phyloP scores from a whole-genome alignment of 2,113 vertebrate genomes.

The Lynx canadensis region DNA sequence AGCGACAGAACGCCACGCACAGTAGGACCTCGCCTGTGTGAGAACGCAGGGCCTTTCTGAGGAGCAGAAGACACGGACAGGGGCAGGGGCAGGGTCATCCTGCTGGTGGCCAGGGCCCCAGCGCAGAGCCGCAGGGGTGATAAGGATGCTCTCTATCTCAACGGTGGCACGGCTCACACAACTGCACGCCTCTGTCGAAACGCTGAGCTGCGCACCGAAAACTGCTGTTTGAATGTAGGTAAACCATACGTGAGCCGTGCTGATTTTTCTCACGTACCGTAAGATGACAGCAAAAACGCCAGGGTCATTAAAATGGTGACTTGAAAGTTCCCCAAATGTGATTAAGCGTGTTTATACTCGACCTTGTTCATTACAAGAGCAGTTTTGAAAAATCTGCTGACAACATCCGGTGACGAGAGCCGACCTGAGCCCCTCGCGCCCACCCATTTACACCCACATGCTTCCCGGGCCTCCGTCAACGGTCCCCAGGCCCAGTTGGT shows the following conservation, averaged over 20 bases:
- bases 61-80: fast-evolving
- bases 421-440: fast-evolving
- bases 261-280: neutral
- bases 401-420: fast-evolving
- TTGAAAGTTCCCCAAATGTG: neutral
- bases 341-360: neutral
- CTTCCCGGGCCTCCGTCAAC: no score
- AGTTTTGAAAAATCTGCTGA: neutral
- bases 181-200: fast-evolving
- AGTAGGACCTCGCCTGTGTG: fast-evolving
- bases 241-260: fast-evolving
- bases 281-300: neutral
- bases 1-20: fast-evolving
- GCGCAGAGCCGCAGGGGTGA: neutral
- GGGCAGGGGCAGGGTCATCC: no score
- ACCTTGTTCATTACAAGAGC: neutral
- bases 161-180: fast-evolving
- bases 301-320: fast-evolving
- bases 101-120: fast-evolving
- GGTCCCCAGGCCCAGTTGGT: neutral
- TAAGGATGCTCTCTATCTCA: no score
- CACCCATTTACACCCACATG: fast-evolving
- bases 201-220: neutral
- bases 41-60: fast-evolving
- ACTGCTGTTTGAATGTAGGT: fast-evolving